phyloP scores from a whole-genome alignment of 1,140 invertebrate species.

The Drosophila insularis region DNA sequence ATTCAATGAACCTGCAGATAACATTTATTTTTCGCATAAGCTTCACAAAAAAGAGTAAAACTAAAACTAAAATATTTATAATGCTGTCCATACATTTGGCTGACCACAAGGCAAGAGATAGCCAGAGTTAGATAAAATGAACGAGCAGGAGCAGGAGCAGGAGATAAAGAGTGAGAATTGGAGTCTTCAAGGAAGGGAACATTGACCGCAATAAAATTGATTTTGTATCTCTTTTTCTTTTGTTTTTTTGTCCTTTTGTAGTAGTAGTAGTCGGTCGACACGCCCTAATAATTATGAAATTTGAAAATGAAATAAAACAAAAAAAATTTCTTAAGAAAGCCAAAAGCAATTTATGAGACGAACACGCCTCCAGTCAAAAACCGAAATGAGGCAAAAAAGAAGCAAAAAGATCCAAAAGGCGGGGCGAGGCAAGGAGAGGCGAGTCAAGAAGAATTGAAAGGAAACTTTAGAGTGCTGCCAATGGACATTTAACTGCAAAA shows the following conservation, averaged over 20 bases:
- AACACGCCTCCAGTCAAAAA: constrained; percentile 42
- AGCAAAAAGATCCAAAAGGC: neutral
- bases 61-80: constrained; percentile 54
- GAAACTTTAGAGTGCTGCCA: constrained; percentile 42
- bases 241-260: neutral
- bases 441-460: neutral
- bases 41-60: constrained; percentile 25
- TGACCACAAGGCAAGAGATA: constrained; percentile 32
- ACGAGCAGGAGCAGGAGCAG: neutral
- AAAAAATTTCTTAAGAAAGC: constrained; percentile 48
- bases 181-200: constrained; percentile 1
- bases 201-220: constrained; percentile 44
- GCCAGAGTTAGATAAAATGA: constrained; percentile 31
- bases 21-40: constrained; percentile 34
- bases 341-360: constrained; percentile 51
- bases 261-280: constrained; percentile 20
- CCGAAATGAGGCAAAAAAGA: neutral
- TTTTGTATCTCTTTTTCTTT: constrained; percentile 42
- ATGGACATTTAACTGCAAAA: constrained; percentile 53
- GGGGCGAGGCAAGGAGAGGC: neutral
- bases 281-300: constrained; percentile 53
- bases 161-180: neutral
- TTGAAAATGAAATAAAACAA: constrained; percentile 46
- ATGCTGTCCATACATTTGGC: constrained; percentile 53
- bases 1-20: constrained; percentile 38